phyloP scores from a whole-genome alignment of 2,888 invertebrate species.

The Coelopa pilipes region DNA sequence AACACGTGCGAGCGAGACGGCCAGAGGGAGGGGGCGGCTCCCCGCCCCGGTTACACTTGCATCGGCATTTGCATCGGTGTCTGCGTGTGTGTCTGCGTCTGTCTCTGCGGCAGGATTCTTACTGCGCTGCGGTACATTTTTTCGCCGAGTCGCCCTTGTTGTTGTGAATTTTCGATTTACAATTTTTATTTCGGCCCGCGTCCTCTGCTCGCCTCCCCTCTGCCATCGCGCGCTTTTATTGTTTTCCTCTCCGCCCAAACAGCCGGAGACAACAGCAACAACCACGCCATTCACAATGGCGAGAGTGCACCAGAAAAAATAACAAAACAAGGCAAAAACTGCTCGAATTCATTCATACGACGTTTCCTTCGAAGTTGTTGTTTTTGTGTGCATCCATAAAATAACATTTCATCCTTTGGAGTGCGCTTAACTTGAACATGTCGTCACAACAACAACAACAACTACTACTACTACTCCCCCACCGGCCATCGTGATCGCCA shows the following conservation, averaged over 20 bases:
- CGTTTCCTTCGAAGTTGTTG: too few relatives aligned
- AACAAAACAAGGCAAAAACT: too few relatives aligned
- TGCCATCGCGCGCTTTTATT: not conserved
- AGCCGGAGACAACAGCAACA: not conserved
- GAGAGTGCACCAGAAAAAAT: too few relatives aligned
- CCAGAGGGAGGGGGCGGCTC: not conserved
- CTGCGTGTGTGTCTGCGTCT: not conserved
- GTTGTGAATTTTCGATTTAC: not conserved
- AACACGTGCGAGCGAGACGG: not conserved
- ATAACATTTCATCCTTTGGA: conserved; percentile 19
- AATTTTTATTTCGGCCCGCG: not conserved
- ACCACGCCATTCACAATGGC: not conserved
- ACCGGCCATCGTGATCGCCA: too few relatives aligned
- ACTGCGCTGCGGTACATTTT: conserved; percentile 6
- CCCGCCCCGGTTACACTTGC: not conserved
- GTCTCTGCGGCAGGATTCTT: not conserved
- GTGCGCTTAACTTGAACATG: conserved; percentile 9
- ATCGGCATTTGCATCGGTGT: not conserved
- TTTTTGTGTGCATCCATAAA: conserved; percentile 9
- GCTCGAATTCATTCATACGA: too few relatives aligned
- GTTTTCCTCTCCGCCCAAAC: not conserved
- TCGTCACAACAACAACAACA: not conserved
- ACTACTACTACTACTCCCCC: not conserved
- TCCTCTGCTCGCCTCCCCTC: not conserved
- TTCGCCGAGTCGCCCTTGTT: not conserved